Base-by-base conservation (phyloP, 2,888 invertebrate genomes). In the Tenthredo mesomela region DNA sequence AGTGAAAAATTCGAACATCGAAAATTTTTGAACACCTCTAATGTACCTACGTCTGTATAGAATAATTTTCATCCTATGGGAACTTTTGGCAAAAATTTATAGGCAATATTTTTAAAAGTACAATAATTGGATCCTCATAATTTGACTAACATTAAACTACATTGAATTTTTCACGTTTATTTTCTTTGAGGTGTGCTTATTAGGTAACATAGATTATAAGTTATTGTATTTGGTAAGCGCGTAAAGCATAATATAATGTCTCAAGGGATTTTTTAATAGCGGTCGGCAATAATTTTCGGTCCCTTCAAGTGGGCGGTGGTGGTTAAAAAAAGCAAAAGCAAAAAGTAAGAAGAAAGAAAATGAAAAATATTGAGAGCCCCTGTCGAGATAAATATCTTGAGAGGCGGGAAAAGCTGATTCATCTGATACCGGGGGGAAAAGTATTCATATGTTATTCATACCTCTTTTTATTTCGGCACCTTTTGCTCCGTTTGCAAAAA, bases 381-480 rank as follows among this genome's bases (percentile, higher is more conserved):
- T 40, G 61, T 37, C 58, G n/a, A 61, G 80, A 80, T 80, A 61
- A 80, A 80, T 80, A 80, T 80, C 61, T 61, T 25, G 12, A 80
- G 80, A 61, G 58, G 80, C 61, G 61, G 61, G 80, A 80, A 80
- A 80, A 80, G 58, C 80, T 61, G 80, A 61, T 61, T 61, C 58
- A 61, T 61, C 80, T 80, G 37, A 61, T 61, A 61, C 21, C 29
- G n/a, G 61, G 40, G 40, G 61, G 50, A 80, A 78, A 80, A 61
- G 58, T 80, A 80, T 80, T 80, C 80, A 80, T 80, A 80, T 80
- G 80, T 80, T 80, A 80, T 65, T 82, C 82, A 82, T 82, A 82
- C 82, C 82, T 67, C 82, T 82, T 65, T 82, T 67, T 82, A 82
- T 82, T 82, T 82, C 67, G 33, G 82, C 82, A 67, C 82, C 82